Conservation (phyloP, 2,113 vertebrate genomes). For the Gasterosteus nipponicus region DNA sequence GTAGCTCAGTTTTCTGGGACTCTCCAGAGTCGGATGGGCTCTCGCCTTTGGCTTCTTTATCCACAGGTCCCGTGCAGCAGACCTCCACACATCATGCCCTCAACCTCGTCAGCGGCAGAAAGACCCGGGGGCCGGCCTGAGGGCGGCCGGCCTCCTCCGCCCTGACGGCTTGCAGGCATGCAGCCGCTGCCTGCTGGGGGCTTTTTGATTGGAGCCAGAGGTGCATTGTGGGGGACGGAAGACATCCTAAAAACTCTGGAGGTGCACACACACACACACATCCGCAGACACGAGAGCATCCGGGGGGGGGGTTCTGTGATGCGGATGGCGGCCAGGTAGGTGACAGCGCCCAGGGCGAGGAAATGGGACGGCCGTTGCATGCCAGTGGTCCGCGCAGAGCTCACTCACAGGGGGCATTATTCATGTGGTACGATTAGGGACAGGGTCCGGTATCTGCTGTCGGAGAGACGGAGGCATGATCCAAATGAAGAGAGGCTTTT, state of each 20-base stretch:
- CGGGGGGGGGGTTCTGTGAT: slow-evolving; percentile 48
- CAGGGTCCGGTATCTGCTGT: slow-evolving; percentile 62
- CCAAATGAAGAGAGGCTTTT: slow-evolving; percentile 40
- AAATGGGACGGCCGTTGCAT: slow-evolving; percentile 66
- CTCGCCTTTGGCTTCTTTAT: slow-evolving; percentile 1
- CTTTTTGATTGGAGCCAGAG: slow-evolving; percentile 68
- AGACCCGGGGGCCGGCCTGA: slow-evolving; percentile 66
- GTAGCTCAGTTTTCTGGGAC: background rate
- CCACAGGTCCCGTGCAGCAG: slow-evolving; percentile 1
- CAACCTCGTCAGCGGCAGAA: slow-evolving; percentile 67
- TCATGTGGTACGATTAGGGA: slow-evolving; percentile 54
- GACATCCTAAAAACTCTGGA: slow-evolving; percentile 54
- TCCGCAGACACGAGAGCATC: slow-evolving; percentile 24
- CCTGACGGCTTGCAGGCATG: slow-evolving; percentile 63
- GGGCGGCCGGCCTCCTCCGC: slow-evolving; percentile 71
- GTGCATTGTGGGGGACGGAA: slow-evolving; percentile 60
- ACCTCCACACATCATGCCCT: slow-evolving; percentile 34
- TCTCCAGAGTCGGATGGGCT: background rate
- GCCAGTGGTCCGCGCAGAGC: slow-evolving; percentile 45
- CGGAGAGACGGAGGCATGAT: slow-evolving; percentile 29
- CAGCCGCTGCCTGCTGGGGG: slow-evolving; percentile 61
- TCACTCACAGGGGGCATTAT: slow-evolving; percentile 52
- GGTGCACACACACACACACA: slow-evolving; percentile 12
- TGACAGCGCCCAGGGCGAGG: slow-evolving; percentile 66
- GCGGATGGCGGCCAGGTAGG: slow-evolving; percentile 62